Base-by-base conservation (phyloP, 2,888 invertebrate genomes). In the Yponomeuta sedellus region DNA sequence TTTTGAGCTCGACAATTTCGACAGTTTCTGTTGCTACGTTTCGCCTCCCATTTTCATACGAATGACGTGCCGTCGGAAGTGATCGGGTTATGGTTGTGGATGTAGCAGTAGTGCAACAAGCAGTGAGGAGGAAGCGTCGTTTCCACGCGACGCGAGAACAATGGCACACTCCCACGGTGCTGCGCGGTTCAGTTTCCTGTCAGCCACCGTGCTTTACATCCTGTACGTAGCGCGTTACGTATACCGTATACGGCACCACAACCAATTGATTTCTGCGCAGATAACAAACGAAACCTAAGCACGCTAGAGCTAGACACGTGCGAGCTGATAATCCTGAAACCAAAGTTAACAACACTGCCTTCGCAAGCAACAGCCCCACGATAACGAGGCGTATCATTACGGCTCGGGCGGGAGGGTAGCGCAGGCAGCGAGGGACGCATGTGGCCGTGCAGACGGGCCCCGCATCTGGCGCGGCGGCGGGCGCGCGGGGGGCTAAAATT, bases 401-500 rank as follows among this genome's bases (percentile, higher is more conserved):
- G 66, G 64, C 75, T 78, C 69, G 75, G 77, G 71, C 81, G 76
- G 74, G 83, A 85, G 87, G 87, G 79, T 70, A 78, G 81, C 80
- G 83, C 20, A 63, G 61, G 82, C 81, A 84, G 84, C 80, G 82
- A 83, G 85, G 85, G 77, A 83, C 88, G 90, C 88, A 89, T 88
- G 87, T 88, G 88, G 88, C 85, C 82, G 75, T 75, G 77, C 75
- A 71, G 74, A 70, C 75, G 79, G 80, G 78, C 83, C 83, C 77
- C 83, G 88, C 88, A 88, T 88, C 86, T 88, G 88, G 87, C 82
- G 83, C 80, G 82, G 83, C 80, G 82, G 83, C 80, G 87, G 84
- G 88, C 81, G 81, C 89, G 86, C 91, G 92, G 83, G 87, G 91
- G 92, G 87, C 91, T 92, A 90, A 92, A 92, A 85, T 92, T 93